Percentiles rank a stretch among this genome's conserved stretches.
phyloP scores from a whole-genome alignment of 2,888 invertebrate genomes.

The Octodonta nipae region DNA sequence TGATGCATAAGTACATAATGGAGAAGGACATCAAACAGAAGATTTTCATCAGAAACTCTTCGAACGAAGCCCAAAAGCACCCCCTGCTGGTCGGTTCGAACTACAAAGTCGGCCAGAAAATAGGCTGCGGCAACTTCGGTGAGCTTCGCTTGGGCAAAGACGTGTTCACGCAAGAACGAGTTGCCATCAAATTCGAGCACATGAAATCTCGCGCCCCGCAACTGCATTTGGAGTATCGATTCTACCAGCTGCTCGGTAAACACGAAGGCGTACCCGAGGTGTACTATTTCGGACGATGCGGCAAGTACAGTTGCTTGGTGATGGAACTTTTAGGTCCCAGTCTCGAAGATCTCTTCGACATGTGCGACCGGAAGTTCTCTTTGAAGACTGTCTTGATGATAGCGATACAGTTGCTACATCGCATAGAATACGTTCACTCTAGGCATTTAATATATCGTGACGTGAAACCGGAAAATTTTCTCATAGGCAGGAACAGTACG shows the following conservation, averaged over 20 bases:
- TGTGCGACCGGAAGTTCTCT: conserved; percentile 91
- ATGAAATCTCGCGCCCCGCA: conserved; percentile 99
- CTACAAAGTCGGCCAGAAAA: conserved; percentile 99
- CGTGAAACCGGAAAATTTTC: conserved; percentile 99
- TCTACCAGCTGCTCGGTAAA: conserved; percentile 97
- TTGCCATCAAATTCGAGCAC: conserved; percentile 99
- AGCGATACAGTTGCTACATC: conserved; percentile 65
- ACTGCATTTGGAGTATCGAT: conserved; percentile 98
- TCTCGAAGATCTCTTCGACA: conserved; percentile 97
- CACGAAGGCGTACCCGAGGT: conserved; percentile 98
- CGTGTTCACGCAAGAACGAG: conserved; percentile 99
- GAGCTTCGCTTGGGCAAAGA: conserved; percentile 98
- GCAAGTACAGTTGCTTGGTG: conserved; percentile 98
- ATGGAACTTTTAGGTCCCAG: conserved; percentile 98
- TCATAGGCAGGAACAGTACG: conserved; percentile 94
- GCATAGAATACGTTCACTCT: conserved; percentile 99
- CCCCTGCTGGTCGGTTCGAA: conserved; percentile 99
- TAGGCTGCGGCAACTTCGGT: conserved; percentile 99
- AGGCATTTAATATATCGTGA: conserved; percentile 98
- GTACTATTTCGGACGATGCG: conserved; percentile 99
- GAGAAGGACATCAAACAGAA: neutral
- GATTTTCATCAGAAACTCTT: neutral
- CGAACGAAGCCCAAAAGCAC: conserved; percentile 43
- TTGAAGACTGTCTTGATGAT: conserved; percentile 62
- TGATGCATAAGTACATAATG: conserved; percentile 1